phyloP scores from a whole-genome alignment of 2,888 invertebrate genomes.

The Sminthurinus aureus region DNA sequence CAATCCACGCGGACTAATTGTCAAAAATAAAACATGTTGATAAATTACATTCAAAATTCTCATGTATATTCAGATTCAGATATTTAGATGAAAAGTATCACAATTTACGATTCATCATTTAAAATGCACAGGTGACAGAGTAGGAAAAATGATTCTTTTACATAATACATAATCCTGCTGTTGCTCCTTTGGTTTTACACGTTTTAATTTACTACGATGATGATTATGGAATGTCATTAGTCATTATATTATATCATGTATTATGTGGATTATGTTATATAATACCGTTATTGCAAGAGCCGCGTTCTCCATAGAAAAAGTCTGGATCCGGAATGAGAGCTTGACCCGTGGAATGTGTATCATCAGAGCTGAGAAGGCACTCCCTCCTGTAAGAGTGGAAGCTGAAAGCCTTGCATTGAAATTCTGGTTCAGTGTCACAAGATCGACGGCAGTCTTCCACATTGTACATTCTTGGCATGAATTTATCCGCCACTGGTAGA shows the following conservation, averaged over 20 bases:
- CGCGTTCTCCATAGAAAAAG: conserved; percentile 79
- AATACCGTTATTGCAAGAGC: conserved; percentile 85
- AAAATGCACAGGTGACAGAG: no score
- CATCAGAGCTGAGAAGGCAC: conserved; percentile 82
- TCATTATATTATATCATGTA: not conserved
- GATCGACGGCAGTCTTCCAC: conserved; percentile 63
- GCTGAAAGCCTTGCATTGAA: conserved; percentile 63
- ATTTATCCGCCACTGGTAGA: conserved; percentile 63
- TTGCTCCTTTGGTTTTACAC: no score
- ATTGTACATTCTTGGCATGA: conserved; percentile 62
- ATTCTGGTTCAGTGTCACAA: conserved; percentile 64
- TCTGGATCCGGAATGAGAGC: conserved; percentile 69
- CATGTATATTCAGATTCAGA: no score
- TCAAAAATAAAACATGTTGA: not conserved
- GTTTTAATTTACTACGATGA: not conserved
- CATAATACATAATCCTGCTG: no score
- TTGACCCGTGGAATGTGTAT: conserved; percentile 80
- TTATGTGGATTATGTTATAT: not conserved
- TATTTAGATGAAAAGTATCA: no score
- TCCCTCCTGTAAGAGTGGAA: conserved; percentile 62
- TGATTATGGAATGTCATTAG: no score
- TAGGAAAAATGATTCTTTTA: no score
- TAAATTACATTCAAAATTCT: no score
- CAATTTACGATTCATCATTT: not conserved
- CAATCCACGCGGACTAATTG: conserved; percentile 79